Base-by-base conservation (phyloP, 2,888 invertebrate species). In the Drosophila multiciliata region DNA sequence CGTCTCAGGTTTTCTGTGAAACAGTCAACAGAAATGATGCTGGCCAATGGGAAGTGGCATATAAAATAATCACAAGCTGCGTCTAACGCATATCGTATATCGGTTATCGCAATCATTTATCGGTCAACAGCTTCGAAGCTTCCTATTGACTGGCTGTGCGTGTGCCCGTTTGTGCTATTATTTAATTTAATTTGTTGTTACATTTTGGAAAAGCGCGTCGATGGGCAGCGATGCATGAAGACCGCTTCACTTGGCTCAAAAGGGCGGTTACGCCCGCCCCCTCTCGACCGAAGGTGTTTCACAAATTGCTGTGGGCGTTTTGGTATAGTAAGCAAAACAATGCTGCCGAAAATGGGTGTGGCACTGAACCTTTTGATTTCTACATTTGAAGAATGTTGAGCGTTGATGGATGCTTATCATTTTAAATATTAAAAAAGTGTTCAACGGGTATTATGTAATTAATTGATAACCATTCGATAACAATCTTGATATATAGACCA, bases 171-270 rank as follows among this genome's bases (percentile, higher is more conserved):
- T 73, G 38, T 66, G 36, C 80, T 76, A 86, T 85, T 85, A 90
- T 85, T 86, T 83, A 83, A 90, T 86, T 83, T 82, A 86, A 83
- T 86, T 90, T 86, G 87, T 85, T 90, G 83, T 88, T 86, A 90
- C 80, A 88, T 80, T 90, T 76, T 54, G 58, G 60, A 80, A 69
- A 80, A 71, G 81, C 81, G 84, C 80, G 72, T 58, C 72, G 63
- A 17, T 50, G 45, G 33, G 29, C 90, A 75, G 52, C 87, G 86
- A 67, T 74, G 86, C 90, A 70, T 84, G 73, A 85, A 89, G 86
- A 87, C 75, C 80, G 90, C 62, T 70, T 73, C 78, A 63, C 77
- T 71, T 82, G 66, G 72, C 66, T 69, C 78, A 60, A 81, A 77
- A 71, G 64, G 81, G 65, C 76, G 76, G 61, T 54, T 58, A 38